Base-by-base conservation (phyloP, 1,140 invertebrate species). In the Phthorimaea operculella region DNA sequence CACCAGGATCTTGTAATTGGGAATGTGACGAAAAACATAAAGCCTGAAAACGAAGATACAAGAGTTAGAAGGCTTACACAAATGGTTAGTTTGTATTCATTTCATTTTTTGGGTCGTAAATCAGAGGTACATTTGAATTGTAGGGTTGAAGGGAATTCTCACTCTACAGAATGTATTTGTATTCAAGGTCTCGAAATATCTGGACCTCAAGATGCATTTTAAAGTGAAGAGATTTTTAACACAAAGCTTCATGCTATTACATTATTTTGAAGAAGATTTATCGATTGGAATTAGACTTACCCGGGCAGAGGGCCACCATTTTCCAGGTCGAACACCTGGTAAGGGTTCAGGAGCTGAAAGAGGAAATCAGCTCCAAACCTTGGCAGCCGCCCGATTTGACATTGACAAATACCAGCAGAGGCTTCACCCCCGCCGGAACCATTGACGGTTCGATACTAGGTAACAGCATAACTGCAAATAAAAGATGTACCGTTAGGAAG, bases 381-480 rank as follows among this genome's bases (percentile, higher is more conserved):
- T 99, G 98, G 78, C 98, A 99, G 36, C 98, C 98, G 54, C 98
- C 98, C 58, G 96, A 98, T 88, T 99, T 99, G 17, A 99, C 98
- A 86, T 99, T 99, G 58, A 99, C 98, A 87, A 99, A 99, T 49
- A 99, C 97, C 62, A 99, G 89, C 63, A 99, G 88, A 33, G 98
- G 98, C 83, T 96, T 93, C 49, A 97, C 93, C 68, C 90, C 92
- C 52, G 88, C 75, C 54, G 95, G 94, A 60, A 97, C 92, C 93
- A 97, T 95, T 62, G 92, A 92, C 54, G 95, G 94, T 79, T 96
- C 96, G 77, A 99, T 96, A 87, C 96, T 99, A 63, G 98, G 98
- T 77, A 99, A 87, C 76, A 99, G 88, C 90, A 99, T 93, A 60
- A 99, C 98, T 93, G 75, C 21, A 28, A 28, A 28, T n/a, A n/a